These are phyloP conservation scores for Scaptomyza hsui DNA, from an alignment of 1,140 invertebrate genomes.

Conservation along the genomic window DNA sequence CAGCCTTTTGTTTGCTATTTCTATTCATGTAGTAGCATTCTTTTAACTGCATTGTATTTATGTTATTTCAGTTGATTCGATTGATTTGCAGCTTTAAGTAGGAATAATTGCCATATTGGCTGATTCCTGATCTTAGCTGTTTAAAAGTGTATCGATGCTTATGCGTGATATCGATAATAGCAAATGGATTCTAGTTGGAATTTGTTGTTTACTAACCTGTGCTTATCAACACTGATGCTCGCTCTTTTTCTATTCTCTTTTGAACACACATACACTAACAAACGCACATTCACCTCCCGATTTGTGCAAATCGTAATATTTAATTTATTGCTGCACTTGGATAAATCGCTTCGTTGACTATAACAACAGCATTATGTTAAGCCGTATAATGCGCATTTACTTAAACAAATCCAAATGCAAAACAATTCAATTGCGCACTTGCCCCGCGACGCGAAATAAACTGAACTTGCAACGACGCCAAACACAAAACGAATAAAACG, in stretches of 20 bases:
- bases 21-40: conserved; percentile 5
- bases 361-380: conserved; percentile 8
- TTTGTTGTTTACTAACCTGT: conserved; percentile 13
- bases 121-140: not conserved
- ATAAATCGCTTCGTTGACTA: not conserved
- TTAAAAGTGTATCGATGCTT: conserved; percentile 13
- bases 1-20: conserved; percentile 35
- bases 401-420: conserved; percentile 19
- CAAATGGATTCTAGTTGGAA: not conserved
- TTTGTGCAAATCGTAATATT: conserved; percentile 5
- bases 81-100: conserved; percentile 8
- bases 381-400: not conserved
- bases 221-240: conserved; percentile 9
- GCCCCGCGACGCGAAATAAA: conserved; percentile 31
- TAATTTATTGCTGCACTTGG: not conserved
- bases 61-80: conserved; percentile 30
- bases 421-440: conserved; percentile 32
- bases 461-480: conserved; percentile 39
- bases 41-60: conserved; percentile 12
- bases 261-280: not conserved
- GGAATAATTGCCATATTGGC: not conserved
- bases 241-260: not conserved
- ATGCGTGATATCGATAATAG: conserved; percentile 2
- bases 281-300: not conserved
- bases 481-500: conserved; percentile 43